Evolutionary conservation across 1,140 invertebrate genomes (phyloP), one percentile per base, ranked within the genome.

Genomic region (Phthorimaea operculella): DNA sequence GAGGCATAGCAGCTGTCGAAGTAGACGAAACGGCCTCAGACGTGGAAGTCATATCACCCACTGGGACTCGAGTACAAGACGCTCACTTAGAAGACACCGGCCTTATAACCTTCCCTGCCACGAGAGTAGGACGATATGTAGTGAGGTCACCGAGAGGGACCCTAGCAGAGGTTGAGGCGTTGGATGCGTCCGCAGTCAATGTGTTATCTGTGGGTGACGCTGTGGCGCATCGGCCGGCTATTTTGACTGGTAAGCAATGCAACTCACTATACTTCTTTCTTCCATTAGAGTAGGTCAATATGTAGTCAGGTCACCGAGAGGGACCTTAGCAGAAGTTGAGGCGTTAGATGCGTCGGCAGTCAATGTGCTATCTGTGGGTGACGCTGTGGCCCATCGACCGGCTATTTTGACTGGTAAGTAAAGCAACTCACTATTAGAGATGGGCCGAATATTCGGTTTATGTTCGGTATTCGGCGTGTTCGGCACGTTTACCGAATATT

Each of bases 311-410:
- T 83, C 84, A 21, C 63, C 86, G 6, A 72, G 76, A 54, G 78
- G 58, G 36, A 86, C 68, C 59, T 75, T 74, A 58, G 83, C 87
- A 18, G 91, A 90, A 1, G 90, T 96, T 4, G 93, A 95, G 72
- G 94, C 94, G 0, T 94, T 95, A 57, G 96, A 98, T 85, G 93
- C 95, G 0, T 88, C 89, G 5, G 89, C 92, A 70, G 93, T 97
- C 12, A 90, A 91, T 54, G 89, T 96, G 50, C 86, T 90, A 39
- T 92, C 94, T 59, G 88, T 94, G 50, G 90, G 91, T 15, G 92
- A 95, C 68, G 93, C 94, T 0, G 88, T 93, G 49, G 92, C 94
- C 59, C 93, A 96, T 82, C 89, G 93, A 60, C 94, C 96, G 36
- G 92, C 92, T 51, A 90, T 90, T 55, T 91, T 94, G 62, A 90